Base-by-base conservation (phyloP, 2,888 invertebrate genomes). In the Leptopilina syphax region DNA sequence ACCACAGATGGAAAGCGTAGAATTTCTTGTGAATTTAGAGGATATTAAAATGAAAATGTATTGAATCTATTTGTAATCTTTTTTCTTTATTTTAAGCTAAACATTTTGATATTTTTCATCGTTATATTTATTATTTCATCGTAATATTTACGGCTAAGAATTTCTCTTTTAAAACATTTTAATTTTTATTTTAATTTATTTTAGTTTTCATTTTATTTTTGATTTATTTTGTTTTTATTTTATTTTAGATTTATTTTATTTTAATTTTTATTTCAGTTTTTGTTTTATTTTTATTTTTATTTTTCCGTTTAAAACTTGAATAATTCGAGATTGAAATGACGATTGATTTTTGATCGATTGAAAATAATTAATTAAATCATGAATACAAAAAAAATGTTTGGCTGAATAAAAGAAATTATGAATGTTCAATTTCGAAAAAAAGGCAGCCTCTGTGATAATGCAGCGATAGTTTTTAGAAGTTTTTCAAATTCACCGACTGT, bases 391-490 rank as follows among this genome's bases (percentile, higher is more conserved):
- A 24, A 24, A 63, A 63, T 63, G 63, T 63, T 63, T 63, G 63
- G 24, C 24, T 63, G 63, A 63, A n/a, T 63, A 24, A 63, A 63
- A 63, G 63, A 63, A 24, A 60, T n/a, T 60, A 60, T 60, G 60
- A 70, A 70, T 50, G 34, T 70, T 27, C 70, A 70, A 27, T 54
- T 54, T 70, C 13, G 70, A 50, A 54, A 63, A 60, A 63, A 70
- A 70, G 27, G 54, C 54, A 70, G 70, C 50, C 47, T 70, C 54
- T 70, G 70, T 70, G 70, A 70, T 70, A 54, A 70, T 54, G 54
- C 70, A 70, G 70, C 54, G 70, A 70, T 70, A 70, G 54, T 70
- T 70, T 70, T 70, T 70, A 70, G 54, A 34, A 8, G 50, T 67
- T 67, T 44, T 70, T 50, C 50, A n/a, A 70, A 70, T 54, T 70